Conservation (phyloP, 2,113 vertebrate genomes). For the Xenopus tropicalis region DNA sequence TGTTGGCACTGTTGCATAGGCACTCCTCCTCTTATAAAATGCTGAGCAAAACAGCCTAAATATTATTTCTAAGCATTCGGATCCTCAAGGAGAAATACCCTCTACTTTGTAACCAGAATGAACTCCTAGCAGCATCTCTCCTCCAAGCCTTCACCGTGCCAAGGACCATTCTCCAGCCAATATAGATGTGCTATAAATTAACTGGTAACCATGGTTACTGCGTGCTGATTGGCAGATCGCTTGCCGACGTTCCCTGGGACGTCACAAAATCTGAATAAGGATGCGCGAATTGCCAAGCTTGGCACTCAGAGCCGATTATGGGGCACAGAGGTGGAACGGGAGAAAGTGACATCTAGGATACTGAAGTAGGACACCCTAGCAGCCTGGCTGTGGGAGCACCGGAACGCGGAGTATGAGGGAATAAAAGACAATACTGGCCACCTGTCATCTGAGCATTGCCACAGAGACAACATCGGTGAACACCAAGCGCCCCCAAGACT, state of each 20-base stretch:
- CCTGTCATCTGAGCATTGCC: not conserved
- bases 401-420: not conserved
- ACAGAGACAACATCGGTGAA: not conserved
- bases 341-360: slow-evolving; percentile 64
- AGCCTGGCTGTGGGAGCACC: not conserved
- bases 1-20: not conserved
- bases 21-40: not conserved
- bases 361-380: not conserved
- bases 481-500: not conserved
- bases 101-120: not conserved
- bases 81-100: not conserved
- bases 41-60: too few relatives aligned
- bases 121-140: slow-evolving; percentile 48
- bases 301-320: slow-evolving; percentile 84
- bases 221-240: slow-evolving; percentile 72
- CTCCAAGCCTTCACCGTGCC: slow-evolving; percentile 71
- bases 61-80: too few relatives aligned
- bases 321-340: slow-evolving; percentile 80
- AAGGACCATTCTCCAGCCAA: slow-evolving; percentile 70
- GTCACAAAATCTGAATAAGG: slow-evolving; percentile 90
- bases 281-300: slow-evolving; percentile 81
- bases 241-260: slow-evolving; percentile 67
- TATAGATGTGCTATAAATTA: slow-evolving; percentile 89
- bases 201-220: slow-evolving; percentile 83
- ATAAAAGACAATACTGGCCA: not conserved